Conservation (phyloP, 2,797 vertebrate species). For the Rhinella marina region DNA sequence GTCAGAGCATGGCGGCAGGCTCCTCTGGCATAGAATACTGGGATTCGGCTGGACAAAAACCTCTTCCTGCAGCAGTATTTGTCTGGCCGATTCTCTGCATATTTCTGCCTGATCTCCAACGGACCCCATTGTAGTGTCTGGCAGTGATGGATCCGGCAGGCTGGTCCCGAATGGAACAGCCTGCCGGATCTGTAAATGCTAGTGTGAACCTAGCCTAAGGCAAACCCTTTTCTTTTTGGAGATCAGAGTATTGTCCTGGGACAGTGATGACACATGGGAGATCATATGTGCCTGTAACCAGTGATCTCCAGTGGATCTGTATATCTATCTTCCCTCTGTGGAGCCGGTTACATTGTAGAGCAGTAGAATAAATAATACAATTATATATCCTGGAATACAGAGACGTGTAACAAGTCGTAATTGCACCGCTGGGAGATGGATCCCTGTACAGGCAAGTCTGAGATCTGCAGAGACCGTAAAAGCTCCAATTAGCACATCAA, state of each 20-base stretch:
- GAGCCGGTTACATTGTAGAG: not conserved
- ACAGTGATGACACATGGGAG: not conserved
- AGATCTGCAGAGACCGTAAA: not conserved
- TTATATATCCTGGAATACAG: constrained; percentile 21
- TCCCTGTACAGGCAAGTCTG: constrained; percentile 15
- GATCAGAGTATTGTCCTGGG: not conserved
- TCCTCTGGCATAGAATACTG: too few species aligned
- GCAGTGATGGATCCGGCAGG: too few species aligned
- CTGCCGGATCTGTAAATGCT: too few species aligned
- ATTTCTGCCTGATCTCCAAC: too few species aligned
- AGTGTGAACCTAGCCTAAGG: too few species aligned
- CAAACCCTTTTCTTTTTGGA: not conserved
- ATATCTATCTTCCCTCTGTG: not conserved
- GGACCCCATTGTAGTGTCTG: too few species aligned
- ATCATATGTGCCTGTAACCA: not conserved
- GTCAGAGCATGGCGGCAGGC: too few species aligned
- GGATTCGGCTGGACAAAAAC: too few species aligned
- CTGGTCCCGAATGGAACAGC: too few species aligned
- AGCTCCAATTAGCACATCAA: constrained; percentile 14
- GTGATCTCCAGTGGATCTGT: not conserved
- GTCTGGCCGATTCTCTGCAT: too few species aligned
- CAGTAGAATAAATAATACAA: constrained; percentile 6
- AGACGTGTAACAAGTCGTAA: constrained; percentile 11
- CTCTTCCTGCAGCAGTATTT: too few species aligned
- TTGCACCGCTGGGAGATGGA: constrained; percentile 10